Percentiles rank a stretch among this genome's conserved stretches.
phyloP scores from a whole-genome alignment of 2,888 invertebrate genomes.

The Craniophora ligustri region DNA sequence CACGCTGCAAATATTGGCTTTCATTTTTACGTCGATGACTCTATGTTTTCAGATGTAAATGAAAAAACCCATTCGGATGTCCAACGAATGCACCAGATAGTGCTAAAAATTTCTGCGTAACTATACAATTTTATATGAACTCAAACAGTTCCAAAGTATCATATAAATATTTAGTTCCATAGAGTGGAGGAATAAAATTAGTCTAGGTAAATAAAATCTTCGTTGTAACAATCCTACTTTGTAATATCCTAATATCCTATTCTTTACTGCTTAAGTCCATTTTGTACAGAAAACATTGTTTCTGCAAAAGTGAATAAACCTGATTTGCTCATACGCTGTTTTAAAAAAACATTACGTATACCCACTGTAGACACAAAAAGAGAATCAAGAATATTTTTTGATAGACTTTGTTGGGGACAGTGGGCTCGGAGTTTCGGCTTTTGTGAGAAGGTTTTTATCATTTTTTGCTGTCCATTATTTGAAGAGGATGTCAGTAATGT shows the following conservation, averaged over 20 bases:
- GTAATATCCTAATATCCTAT: too few species aligned
- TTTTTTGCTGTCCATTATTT: conserved; percentile 16
- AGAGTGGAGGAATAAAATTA: too few species aligned
- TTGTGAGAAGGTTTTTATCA: conserved; percentile 29
- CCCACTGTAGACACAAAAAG: conserved; percentile 33
- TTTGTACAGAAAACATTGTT: conserved; percentile 11
- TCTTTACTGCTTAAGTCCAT: background rate
- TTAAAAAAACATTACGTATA: conserved; percentile 29
- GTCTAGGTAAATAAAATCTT: too few species aligned
- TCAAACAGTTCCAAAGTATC: too few species aligned
- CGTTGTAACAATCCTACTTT: too few species aligned
- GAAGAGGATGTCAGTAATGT: conserved; percentile 26
- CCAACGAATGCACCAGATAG: conserved; percentile 7
- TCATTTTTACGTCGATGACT: conserved; percentile 33
- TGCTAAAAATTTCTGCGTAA: conserved; percentile 12
- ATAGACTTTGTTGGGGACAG: conserved; percentile 32
- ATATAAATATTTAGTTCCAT: too few species aligned
- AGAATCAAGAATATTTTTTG: conserved; percentile 31
- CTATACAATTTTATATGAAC: conserved; percentile 8
- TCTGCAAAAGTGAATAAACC: conserved; percentile 25
- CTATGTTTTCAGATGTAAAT: conserved; percentile 43
- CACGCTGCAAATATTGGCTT: conserved; percentile 35
- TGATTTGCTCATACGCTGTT: conserved; percentile 31
- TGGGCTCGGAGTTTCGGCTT: conserved; percentile 26
- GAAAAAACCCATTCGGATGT: conserved; percentile 21